Percentiles rank a stretch among this genome's conserved stretches.
Evolutionary conservation across 2,113 vertebrate genomes (phyloP).

Genomic region (Leptodactylus fuscus): DNA sequence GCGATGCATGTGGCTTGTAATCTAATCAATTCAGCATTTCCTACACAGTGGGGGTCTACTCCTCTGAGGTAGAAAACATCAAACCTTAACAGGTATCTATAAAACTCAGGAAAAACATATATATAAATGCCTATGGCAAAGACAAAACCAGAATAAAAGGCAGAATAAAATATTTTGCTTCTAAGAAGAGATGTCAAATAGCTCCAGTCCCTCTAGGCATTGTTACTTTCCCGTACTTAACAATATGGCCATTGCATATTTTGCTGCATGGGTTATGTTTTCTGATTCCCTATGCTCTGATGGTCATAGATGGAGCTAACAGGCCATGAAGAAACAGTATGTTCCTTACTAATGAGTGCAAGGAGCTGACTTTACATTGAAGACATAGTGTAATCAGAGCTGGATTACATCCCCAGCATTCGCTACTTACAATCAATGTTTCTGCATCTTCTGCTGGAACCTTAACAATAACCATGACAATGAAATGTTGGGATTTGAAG

Average conservation of each 20-base stretch:
- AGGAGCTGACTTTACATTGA: neutral
- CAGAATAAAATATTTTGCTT: neutral
- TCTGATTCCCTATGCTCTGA: neutral
- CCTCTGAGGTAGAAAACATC: too few relatives aligned
- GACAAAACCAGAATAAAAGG: neutral
- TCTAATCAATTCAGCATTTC: too few relatives aligned
- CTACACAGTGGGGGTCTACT: too few relatives aligned
- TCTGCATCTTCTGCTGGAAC: neutral
- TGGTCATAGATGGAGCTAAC: neutral
- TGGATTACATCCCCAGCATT: neutral
- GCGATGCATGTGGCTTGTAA: too few relatives aligned
- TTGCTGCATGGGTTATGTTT: neutral
- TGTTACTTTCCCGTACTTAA: neutral
- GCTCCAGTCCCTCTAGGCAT: neutral
- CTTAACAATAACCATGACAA: neutral
- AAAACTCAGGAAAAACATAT: neutral
- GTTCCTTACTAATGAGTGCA: neutral
- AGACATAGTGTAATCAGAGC: neutral
- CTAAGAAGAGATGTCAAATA: neutral
- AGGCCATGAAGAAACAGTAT: slow-evolving; percentile 14
- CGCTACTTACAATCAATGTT: neutral
- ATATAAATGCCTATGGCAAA: neutral
- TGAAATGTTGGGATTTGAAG: neutral
- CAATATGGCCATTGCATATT: neutral
- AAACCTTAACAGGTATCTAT: too few relatives aligned